Base-by-base conservation (phyloP, 2,797 vertebrate species). In the Lepilemur ruficaudatus region DNA sequence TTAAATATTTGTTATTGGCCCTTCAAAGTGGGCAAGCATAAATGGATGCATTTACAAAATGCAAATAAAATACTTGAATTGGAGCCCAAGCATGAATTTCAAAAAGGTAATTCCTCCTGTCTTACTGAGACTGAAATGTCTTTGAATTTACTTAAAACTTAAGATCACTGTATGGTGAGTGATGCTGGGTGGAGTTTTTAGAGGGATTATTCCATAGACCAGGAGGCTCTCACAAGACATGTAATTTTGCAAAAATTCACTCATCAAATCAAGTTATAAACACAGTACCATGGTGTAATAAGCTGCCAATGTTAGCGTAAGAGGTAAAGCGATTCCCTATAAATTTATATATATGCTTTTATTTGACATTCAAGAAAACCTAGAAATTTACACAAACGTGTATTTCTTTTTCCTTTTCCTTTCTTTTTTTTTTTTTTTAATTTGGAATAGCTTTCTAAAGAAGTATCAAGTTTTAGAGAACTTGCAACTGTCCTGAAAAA, bases 291-390 rank as follows among this genome's bases (percentile, higher is more conserved):
- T 4, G 88, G 28, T 28, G 32, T 15, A 30, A 67, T 15, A 14
- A 7, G 7, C 13, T 94, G 28, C 13, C 17, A 78, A 63, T 63
- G 72, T 85, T 90, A 79, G n/a, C 4, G 3, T 80, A 73, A 86
- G 7, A 94, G 70, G 11, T 38, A 10, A 86, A 88, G 20, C 0
- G 28, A 81, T 43, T 84, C 9, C 3, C 28, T 86, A 43, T 52
- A 73, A 59, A 91, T 59, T 84, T 82, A 59, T 2, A 84, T 43
- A 57, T 3, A 43, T 13, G 48, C 0, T 72, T 96, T 67, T 84
- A 46, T 79, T 79, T 89, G 57, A 73, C 2, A 69, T 95, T 50
- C 28, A 80, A 17, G 4, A 84, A 92, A 90, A 84, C 0, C 41
- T 28, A 15, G 3, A 3, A 43, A 20, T 50, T 81, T 55, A 65